These are phyloP conservation scores for Crematogaster levior DNA, from an alignment of 2,888 invertebrate genomes.

Conservation along the genomic window DNA sequence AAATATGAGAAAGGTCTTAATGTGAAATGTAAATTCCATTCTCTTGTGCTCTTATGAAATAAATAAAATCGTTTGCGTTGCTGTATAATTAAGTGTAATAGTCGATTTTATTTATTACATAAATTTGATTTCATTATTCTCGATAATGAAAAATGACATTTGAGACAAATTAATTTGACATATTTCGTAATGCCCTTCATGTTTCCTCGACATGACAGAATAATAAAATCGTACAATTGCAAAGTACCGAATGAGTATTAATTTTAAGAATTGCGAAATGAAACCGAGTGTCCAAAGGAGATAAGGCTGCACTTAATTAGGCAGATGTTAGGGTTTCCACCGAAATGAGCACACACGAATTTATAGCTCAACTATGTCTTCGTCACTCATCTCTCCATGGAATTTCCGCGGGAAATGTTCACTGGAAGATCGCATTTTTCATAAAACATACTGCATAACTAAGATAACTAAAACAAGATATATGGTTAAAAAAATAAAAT, in stretches of 20 bases:
- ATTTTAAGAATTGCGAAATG: slow-evolving; percentile 34
- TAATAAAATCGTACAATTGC: background rate
- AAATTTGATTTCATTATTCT: background rate
- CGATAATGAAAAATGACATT: background rate
- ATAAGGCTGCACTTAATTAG: slow-evolving; percentile 31
- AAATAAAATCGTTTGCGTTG: background rate
- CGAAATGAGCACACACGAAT: slow-evolving; percentile 22
- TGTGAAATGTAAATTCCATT: background rate
- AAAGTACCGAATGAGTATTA: background rate
- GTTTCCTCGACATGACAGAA: background rate
- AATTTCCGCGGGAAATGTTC: slow-evolving; percentile 10
- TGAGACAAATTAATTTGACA: background rate
- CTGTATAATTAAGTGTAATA: background rate
- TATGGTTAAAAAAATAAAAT: no score
- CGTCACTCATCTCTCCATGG: slow-evolving; percentile 20
- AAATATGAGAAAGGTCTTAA: background rate
- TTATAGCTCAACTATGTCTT: slow-evolving; percentile 28
- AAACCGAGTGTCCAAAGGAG: background rate
- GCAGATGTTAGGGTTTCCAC: slow-evolving; percentile 21
- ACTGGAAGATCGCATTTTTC: slow-evolving; percentile 7
- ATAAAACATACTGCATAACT: background rate
- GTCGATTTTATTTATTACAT: background rate
- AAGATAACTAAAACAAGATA: background rate
- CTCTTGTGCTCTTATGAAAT: background rate
- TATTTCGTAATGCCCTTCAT: background rate